Percentiles rank a stretch among this genome's conserved stretches.
phyloP scores from a whole-genome alignment of 2,888 invertebrate genomes.

The Nyleta sp. region DNA sequence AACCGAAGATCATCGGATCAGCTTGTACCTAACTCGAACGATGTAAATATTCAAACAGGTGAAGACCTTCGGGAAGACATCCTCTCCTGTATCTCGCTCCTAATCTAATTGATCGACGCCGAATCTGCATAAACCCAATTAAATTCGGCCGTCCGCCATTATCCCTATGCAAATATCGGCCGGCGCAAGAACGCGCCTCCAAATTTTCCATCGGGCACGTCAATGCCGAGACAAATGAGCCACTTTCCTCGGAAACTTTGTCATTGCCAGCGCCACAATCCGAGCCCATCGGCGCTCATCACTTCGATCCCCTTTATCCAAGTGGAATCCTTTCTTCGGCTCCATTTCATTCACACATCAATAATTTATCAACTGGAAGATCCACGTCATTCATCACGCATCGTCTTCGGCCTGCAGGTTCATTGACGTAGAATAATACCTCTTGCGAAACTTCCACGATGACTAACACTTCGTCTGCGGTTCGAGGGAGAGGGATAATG shows the following conservation, averaged over 20 bases:
- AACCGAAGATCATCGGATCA: constrained; percentile 23
- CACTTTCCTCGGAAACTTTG: constrained; percentile 29
- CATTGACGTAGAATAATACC: constrained; percentile 61
- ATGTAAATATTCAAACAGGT: constrained; percentile 59
- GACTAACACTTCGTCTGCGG: constrained; percentile 67
- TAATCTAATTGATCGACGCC: constrained; percentile 26
- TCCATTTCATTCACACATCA: constrained; percentile 57
- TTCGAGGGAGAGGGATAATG: constrained; percentile 34
- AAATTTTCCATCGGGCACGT: constrained; percentile 23
- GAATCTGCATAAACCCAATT: constrained; percentile 45
- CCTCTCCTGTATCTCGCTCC: constrained; percentile 17
- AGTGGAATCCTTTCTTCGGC: constrained; percentile 2
- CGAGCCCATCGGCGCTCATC: constrained; percentile 14
- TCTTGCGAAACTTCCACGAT: constrained; percentile 59
- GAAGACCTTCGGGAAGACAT: constrained; percentile 48
- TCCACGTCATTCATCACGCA: constrained; percentile 53
- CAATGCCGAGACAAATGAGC: constrained; percentile 24
- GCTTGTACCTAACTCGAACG: background rate
- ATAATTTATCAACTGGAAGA: constrained; percentile 59
- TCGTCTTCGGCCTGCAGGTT: constrained; percentile 60
- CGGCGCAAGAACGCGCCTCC: constrained; percentile 1
- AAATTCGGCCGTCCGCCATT: constrained; percentile 21
- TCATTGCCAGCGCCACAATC: constrained; percentile 25
- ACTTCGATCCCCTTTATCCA: constrained; percentile 27
- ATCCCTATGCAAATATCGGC: constrained; percentile 32